Conservation (phyloP, 2,113 vertebrate species). For the Corythaixoides concolor region DNA sequence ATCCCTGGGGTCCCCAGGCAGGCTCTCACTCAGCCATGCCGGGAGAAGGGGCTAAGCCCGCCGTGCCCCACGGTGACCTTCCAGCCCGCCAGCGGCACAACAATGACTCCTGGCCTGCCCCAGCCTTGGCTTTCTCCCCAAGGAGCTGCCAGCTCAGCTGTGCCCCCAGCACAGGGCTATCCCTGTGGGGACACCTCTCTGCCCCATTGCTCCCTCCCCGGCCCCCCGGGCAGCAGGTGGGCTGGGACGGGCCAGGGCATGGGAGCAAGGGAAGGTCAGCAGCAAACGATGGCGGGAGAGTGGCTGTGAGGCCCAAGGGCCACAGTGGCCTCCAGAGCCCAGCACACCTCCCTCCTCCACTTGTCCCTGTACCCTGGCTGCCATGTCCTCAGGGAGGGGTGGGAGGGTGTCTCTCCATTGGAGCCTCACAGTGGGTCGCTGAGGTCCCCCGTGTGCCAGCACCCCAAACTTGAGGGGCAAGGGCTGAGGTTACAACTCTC, state of each 20-base stretch:
- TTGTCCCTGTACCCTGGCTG: background rate
- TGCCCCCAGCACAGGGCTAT: background rate
- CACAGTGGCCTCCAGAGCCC: background rate
- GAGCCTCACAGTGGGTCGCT: background rate
- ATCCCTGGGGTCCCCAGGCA: background rate
- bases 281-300: background rate
- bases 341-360: background rate
- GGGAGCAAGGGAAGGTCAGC: background rate
- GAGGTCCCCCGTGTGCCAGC: background rate
- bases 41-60: background rate
- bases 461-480: background rate
- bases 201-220: background rate
- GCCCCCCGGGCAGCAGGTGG: background rate
- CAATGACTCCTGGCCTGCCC: background rate
- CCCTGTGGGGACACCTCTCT: background rate
- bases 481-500: background rate
- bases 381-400: background rate
- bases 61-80: background rate
- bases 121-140: fast-evolving
- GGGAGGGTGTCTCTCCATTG: background rate
- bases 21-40: background rate
- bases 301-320: background rate
- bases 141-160: background rate
- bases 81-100: background rate
- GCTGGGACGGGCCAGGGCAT: background rate